A percentile compares a stretch with the other conserved stretches of the same genome.
phyloP scores from a whole-genome alignment of 2,113 vertebrate genomes.

The Nipponia nippon region DNA sequence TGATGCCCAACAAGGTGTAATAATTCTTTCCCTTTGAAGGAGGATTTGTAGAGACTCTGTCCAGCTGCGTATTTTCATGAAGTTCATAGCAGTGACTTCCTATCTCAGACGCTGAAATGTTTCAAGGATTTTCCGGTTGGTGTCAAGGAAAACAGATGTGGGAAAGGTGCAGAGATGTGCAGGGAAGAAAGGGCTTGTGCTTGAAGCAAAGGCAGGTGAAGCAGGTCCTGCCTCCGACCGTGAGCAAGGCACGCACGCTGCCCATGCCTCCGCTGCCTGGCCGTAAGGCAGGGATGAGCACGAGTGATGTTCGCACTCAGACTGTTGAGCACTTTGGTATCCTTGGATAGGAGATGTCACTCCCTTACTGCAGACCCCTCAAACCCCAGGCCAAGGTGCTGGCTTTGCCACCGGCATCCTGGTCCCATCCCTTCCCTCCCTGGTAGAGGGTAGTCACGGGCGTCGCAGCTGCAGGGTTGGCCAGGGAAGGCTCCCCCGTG shows the following conservation, averaged over 20 bases:
- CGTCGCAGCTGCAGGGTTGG: background rate
- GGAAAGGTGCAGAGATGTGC: background rate
- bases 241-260: background rate
- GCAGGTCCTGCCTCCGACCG: background rate
- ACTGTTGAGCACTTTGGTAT: background rate
- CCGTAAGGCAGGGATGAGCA: background rate
- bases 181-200: background rate
- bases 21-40: background rate
- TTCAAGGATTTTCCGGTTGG: background rate
- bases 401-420: background rate
- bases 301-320: rapidly evolving
- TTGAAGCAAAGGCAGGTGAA: background rate
- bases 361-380: background rate
- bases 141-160: background rate
- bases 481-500: background rate
- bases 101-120: background rate
- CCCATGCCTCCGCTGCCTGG: background rate
- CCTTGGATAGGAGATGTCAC: background rate
- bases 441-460: background rate
- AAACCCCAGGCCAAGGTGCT: background rate
- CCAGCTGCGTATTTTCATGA: background rate
- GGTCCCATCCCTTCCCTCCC: background rate
- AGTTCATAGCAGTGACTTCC: background rate
- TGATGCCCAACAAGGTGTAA: background rate
- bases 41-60: background rate